Base-by-base conservation (phyloP, 2,888 invertebrate genomes). In the Cataglyphis altisquamis region DNA sequence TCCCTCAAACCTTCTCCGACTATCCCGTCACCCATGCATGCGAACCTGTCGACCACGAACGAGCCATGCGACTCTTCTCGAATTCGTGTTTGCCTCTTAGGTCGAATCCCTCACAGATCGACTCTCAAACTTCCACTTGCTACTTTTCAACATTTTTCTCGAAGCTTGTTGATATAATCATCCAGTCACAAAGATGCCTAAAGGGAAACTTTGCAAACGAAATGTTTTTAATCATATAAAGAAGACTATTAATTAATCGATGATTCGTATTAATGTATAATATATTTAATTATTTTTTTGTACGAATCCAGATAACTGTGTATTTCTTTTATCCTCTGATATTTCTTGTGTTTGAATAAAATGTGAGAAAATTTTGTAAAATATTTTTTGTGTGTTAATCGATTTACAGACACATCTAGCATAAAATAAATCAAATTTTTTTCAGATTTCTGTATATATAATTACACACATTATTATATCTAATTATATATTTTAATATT, bases 11-110 rank as follows among this genome's bases (percentile, higher is more conserved):
- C 78, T 88, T 52, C n/a, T 2, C 48, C 89, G 91, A 87, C 90
- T 91, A 89, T 91, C 91, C 89, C 91, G 90, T 92, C 90, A 90
- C 84, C 88, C 88, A 88, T 90, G 89, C 91, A 91, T 91, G 92
- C 92, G 84, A 92, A 82, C 88, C 66, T 77, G 82, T 85, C 84
- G 84, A 84, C 82, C 84, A 84, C 86, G 87, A 88, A 85, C 88
- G 74, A 75, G 45, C 84, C 82, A 60, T 66, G 85, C 84, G 82
- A 88, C 82, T 88, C 85, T 41, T 86, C 89, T 85, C 68, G 66
- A 64, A 45, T 64, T 72, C 52, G 63, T 73, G 74, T 55, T 62
- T 60, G 72, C 60, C 70, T 80, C 78, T 70, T 72, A 60, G 60
- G 29, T 57, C 67, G 60, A 80, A 45, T 70, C 72, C 25, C 15